A percentile compares a stretch with the other conserved stretches of the same genome.
Conservation (phyloP, 2,888 invertebrate species). For the Drosophila colorata region DNA sequence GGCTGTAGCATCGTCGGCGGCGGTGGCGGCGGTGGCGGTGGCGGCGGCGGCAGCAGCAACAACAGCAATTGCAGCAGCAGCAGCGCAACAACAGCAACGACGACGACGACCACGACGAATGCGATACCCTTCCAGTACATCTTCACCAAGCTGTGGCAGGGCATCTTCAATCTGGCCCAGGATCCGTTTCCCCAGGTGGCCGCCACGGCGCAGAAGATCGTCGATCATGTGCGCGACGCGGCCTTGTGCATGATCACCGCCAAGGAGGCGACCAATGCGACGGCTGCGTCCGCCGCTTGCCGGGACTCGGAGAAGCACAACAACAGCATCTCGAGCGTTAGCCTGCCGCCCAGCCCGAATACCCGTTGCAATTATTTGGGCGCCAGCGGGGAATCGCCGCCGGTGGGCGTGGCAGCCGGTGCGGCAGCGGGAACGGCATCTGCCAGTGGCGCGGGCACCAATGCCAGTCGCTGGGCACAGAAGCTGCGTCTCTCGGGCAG, state of each 20-base stretch:
- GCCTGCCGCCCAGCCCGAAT: slow-evolving; percentile 88
- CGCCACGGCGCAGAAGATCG: slow-evolving; percentile 91
- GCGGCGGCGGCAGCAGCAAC: not conserved
- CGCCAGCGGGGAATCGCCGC: slow-evolving; percentile 63
- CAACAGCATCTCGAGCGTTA: slow-evolving; percentile 85
- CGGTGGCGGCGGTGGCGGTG: slow-evolving; percentile 23
- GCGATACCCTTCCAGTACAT: slow-evolving; percentile 87
- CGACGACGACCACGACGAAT: slow-evolving; percentile 46
- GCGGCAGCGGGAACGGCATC: not conserved
- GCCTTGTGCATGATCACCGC: slow-evolving; percentile 83
- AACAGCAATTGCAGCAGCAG: not conserved
- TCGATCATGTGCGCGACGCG: slow-evolving; percentile 91
- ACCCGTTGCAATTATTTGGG: slow-evolving; percentile 85
- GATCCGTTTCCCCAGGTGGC: slow-evolving; percentile 96
- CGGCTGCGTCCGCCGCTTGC: slow-evolving; percentile 20
- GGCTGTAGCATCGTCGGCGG: not conserved
- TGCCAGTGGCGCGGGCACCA: slow-evolving; percentile 7
- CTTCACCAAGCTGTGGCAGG: slow-evolving; percentile 95
- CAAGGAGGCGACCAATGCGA: slow-evolving; percentile 83
- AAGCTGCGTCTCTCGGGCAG: slow-evolving; percentile 60
- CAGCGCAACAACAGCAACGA: not conserved
- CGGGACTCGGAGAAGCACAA: slow-evolving; percentile 73
- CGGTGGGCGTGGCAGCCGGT: slow-evolving; percentile 21
- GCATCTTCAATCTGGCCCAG: slow-evolving; percentile 90
- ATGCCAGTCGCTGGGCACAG: slow-evolving; percentile 55